Base-by-base conservation (phyloP, 2,797 vertebrate species). In the Leuciscus waleckii region DNA sequence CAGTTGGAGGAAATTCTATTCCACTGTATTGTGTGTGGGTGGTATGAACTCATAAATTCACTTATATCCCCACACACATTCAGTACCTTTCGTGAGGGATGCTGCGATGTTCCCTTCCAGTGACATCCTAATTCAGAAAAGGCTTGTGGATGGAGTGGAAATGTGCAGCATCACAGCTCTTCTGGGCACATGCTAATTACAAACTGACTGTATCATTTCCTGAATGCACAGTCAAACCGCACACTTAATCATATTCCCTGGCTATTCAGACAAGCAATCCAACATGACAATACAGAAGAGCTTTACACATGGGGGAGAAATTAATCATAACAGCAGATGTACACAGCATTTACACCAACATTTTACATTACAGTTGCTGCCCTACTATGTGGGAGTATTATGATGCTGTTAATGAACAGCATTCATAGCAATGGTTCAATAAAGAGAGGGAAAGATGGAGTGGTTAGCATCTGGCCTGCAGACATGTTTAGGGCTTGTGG, bases 21-120 rank as follows among this genome's bases (percentile, higher is more conserved):
- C 68, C 71, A 19, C 78, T 65, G 82, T 71, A 82, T 54, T 92
- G 82, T 88, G 70, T 87, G 90, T 90, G 92, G 91, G 89, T 89
- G 92, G 92, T 91, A 77, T 58, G 71, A 13, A 46, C 65, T 71
- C 54, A 49, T 58, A 86, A 61, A 67, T 79, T 78, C 65, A 82
- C 75, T 84, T 43, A 86, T 37, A 82, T 65, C 67, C 75, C 23
- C 81, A 70, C 69, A 85, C 61, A 82, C 58, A 81, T 35, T 74
- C n/a, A 82, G 86, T 73, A 86, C 87, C 74, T 86, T 75, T 51
- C 67, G 71, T 58, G 39, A 75, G 75, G 46, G 84, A 82, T 68
- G 75, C 70, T 35, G 13, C 16, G 65, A 77, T 29, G 49, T 81
- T 75, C 82, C 58, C 29, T 76, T 84, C 78, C 73, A 87, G 23